These are phyloP conservation scores for Nomia melanderi DNA, from an alignment of 1,140 invertebrate species.

Conservation along the genomic window DNA sequence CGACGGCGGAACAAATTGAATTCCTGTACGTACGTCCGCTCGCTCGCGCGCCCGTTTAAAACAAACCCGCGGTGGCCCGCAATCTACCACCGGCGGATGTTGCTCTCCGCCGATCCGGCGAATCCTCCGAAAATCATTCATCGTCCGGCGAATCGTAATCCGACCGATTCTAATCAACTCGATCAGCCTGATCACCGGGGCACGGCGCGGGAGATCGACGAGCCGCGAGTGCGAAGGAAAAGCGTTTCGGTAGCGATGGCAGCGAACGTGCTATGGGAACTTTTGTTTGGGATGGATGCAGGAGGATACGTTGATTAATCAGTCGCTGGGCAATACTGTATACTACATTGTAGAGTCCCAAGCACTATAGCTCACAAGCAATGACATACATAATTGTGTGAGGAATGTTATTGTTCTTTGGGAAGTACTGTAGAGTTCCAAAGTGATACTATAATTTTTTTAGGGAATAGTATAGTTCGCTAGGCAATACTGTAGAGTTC, in stretches of 20 bases:
- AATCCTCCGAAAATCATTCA: slow-evolving; percentile 20
- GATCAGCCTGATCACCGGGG: background rate
- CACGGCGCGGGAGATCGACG: background rate
- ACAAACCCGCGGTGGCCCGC: slow-evolving; percentile 2
- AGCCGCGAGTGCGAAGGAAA: background rate
- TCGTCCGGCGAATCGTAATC: background rate
- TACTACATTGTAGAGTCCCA: too few relatives aligned
- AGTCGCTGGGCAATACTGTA: too few relatives aligned
- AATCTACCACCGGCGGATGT: background rate
- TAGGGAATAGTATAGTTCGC: too few relatives aligned
- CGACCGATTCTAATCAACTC: slow-evolving; percentile 1
- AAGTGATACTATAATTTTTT: too few relatives aligned
- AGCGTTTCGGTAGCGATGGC: background rate
- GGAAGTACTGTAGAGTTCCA: too few relatives aligned
- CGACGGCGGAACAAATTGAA: slow-evolving; percentile 45
- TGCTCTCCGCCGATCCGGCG: background rate
- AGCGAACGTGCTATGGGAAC: too few relatives aligned
- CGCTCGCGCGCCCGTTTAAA: slow-evolving; percentile 22
- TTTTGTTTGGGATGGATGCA: too few relatives aligned
- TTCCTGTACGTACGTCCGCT: slow-evolving; percentile 34
- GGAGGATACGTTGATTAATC: too few relatives aligned
- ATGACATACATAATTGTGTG: too few relatives aligned
- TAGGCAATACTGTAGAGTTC: too few relatives aligned
- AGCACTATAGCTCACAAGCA: too few relatives aligned
- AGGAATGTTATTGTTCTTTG: too few relatives aligned